Conservation (phyloP, 2,888 invertebrate genomes). For the Stenurella melanura region DNA sequence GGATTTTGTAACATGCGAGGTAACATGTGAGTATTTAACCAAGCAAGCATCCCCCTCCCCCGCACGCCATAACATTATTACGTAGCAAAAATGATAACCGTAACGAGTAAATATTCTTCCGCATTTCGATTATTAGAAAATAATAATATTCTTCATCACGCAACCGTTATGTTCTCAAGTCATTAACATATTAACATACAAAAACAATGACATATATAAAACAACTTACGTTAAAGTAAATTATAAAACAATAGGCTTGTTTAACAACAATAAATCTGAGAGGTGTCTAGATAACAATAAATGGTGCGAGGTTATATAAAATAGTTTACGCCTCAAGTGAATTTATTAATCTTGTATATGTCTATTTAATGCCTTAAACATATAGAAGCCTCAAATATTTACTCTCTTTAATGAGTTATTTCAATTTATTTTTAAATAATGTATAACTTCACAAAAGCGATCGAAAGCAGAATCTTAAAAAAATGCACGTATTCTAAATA, state of each 20-base stretch:
- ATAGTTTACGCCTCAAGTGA: neutral
- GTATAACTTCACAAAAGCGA: too few relatives aligned
- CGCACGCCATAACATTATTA: neutral
- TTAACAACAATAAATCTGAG: constrained; percentile 11
- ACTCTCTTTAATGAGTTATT: neutral
- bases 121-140: neutral
- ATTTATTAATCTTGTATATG: neutral
- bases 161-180: neutral
- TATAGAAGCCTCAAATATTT: neutral
- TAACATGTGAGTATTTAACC: too few relatives aligned
- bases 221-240: constrained; percentile 11
- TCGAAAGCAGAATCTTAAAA: too few relatives aligned
- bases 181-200: neutral
- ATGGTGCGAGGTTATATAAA: constrained; percentile 20
- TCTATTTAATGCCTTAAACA: constrained; percentile 1
- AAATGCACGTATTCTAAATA: too few relatives aligned
- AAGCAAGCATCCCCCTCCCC: neutral
- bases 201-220: constrained; percentile 10
- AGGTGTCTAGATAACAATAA: neutral
- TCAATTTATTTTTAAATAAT: neutral
- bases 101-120: neutral
- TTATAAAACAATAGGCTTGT: constrained; percentile 25
- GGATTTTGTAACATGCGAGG: too few relatives aligned
- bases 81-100: neutral
- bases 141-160: neutral